Conservation (phyloP, 2,113 vertebrate genomes). For the Sinocyclocheilus rhinocerous region DNA sequence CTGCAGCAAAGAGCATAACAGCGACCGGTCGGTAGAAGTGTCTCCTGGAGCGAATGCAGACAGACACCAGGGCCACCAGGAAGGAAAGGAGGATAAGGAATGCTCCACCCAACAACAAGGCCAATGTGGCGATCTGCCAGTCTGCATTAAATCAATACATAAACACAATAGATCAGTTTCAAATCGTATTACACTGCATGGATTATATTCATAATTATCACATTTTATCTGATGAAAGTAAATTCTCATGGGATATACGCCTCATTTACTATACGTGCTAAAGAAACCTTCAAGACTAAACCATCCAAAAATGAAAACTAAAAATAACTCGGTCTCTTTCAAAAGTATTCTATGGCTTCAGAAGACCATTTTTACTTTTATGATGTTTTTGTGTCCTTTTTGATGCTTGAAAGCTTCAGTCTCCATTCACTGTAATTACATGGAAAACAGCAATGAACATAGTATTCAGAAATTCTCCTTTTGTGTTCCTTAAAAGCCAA, state of each 20-base stretch:
- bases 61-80: conserved; percentile 89
- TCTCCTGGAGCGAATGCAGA: conserved; percentile 89
- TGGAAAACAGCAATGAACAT: too few species aligned
- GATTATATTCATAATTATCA: neutral
- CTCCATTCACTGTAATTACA: too few species aligned
- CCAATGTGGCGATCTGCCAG: conserved; percentile 97
- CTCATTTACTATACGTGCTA: neutral
- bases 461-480: too few species aligned
- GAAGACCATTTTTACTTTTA: neutral
- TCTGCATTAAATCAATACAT: conserved; percentile 73
- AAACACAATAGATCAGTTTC: conserved; percentile 9
- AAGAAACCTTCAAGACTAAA: neutral
- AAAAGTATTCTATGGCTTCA: too few species aligned
- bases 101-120: conserved; percentile 89
- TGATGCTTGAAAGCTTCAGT: too few species aligned
- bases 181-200: neutral
- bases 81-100: conserved; percentile 92
- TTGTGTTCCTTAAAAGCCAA: too few species aligned
- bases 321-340: too few species aligned
- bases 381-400: neutral
- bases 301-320: neutral
- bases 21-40: conserved; percentile 93
- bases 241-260: neutral
- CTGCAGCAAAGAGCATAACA: conserved; percentile 96
- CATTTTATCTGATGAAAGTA: neutral